Evolutionary conservation across 35 echinoderm and acorn worm species (phyloP).

Genomic region (Antedon bifida): DNA sequence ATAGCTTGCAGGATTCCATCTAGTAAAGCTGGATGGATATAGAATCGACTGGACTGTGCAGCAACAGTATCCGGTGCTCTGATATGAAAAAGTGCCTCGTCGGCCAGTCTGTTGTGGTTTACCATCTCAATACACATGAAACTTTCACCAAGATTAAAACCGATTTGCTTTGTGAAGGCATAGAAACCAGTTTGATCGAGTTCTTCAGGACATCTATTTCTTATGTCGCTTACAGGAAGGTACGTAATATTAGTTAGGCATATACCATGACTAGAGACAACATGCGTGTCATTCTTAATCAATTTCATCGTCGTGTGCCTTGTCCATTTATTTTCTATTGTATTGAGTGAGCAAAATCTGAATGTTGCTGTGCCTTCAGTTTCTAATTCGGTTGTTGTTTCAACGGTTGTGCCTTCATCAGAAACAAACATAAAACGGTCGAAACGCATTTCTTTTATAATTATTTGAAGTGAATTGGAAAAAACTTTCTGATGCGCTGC

Average conservation of each 20-base stretch:
- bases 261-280: not conserved
- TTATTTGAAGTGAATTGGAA: not conserved
- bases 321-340: constrained; percentile 47
- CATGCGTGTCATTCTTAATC: constrained; percentile 31
- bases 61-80: not conserved
- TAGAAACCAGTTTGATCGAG: not conserved
- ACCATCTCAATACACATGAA: not conserved
- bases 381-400: not conserved
- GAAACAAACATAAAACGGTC: constrained; percentile 25
- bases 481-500: not conserved
- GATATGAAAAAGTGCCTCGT: not conserved
- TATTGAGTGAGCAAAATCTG: constrained; percentile 47
- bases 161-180: not conserved
- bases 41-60: not conserved
- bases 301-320: constrained; percentile 47
- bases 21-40: not conserved
- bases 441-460: constrained; percentile 7
- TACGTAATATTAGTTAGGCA: not conserved
- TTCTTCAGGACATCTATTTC: no score
- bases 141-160: constrained; percentile 12
- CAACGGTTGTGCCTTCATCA: not conserved
- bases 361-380: constrained; percentile 26
- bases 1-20: constrained; percentile 3
- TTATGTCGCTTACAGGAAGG: not conserved
- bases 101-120: not conserved